Evolutionary conservation across 1,140 invertebrate species (phyloP).

Genomic region (Caenorhabditis latens): DNA sequence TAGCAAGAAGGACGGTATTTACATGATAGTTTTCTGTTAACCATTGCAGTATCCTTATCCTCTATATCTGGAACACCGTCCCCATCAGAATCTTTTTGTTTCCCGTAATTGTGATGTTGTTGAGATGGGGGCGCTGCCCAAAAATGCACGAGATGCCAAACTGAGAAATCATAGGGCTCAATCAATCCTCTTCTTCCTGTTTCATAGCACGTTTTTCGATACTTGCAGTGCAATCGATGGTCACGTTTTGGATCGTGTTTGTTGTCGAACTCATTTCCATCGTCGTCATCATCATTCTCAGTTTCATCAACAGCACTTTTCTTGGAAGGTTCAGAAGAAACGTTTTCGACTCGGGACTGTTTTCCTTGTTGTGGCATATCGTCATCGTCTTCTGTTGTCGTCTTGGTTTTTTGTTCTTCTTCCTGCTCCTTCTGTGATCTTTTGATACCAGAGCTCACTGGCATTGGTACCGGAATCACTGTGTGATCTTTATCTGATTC

Average conservation of each 20-base stretch:
- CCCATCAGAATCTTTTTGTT: constrained; percentile 56
- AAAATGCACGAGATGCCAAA: constrained; percentile 42
- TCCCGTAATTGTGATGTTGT: constrained; percentile 22
- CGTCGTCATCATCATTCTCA: not conserved
- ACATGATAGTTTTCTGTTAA: constrained; percentile 63
- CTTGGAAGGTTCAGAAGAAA: not conserved
- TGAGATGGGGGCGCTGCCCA: constrained; percentile 39
- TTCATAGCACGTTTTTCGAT: constrained; percentile 70
- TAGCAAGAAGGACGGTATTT: constrained; percentile 70
- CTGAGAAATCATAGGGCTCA: constrained; percentile 21
- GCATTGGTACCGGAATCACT: not conserved
- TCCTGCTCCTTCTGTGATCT: not conserved
- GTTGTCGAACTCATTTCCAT: constrained; percentile 31
- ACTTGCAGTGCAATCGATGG: constrained; percentile 66
- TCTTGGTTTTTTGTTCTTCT: constrained; percentile 9
- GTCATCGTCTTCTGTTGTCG: not conserved
- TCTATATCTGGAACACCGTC: constrained; percentile 45
- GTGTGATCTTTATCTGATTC: constrained; percentile 46
- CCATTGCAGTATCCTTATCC: not conserved
- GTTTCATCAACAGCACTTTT: not conserved
- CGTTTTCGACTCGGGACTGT: not conserved
- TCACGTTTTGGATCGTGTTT: constrained; percentile 45
- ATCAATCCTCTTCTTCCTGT: constrained; percentile 61
- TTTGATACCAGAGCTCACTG: not conserved
- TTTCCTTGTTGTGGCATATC: not conserved